Percentiles rank a stretch among this genome's conserved stretches.
Conservation (phyloP, 2,797 vertebrate genomes). For the Argya squamiceps region DNA sequence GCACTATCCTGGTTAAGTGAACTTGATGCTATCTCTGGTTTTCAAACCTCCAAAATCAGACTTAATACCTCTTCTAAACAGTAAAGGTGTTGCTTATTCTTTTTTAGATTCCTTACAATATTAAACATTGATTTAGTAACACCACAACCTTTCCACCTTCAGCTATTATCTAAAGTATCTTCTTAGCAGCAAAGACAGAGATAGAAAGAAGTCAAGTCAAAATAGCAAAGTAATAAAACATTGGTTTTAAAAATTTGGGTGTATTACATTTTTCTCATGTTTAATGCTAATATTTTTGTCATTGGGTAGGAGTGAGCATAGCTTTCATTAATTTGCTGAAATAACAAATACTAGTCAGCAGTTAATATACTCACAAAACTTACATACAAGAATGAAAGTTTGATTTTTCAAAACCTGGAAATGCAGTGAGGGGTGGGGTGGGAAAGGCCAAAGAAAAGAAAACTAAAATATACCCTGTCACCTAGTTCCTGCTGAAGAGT, state of each 20-base stretch:
- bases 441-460: background rate
- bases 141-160: background rate
- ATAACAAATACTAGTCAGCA: background rate
- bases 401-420: background rate
- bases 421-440: rapidly evolving
- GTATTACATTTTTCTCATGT: rapidly evolving
- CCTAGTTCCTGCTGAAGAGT: background rate
- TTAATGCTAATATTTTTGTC: background rate
- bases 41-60: background rate
- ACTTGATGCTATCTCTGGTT: background rate
- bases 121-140: background rate
- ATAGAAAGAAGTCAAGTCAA: background rate
- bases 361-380: background rate
- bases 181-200: background rate
- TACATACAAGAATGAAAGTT: background rate
- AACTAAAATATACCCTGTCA: background rate
- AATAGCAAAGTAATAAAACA: background rate
- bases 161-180: background rate
- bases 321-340: background rate
- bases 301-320: background rate
- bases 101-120: background rate
- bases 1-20: background rate
- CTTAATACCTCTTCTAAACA: background rate
- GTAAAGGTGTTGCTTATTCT: background rate
- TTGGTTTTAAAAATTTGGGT: background rate